Evolutionary conservation across 2,888 invertebrate species (phyloP), one percentile per base, ranked within the genome.

Genomic region (Scaptomyza reducta): DNA sequence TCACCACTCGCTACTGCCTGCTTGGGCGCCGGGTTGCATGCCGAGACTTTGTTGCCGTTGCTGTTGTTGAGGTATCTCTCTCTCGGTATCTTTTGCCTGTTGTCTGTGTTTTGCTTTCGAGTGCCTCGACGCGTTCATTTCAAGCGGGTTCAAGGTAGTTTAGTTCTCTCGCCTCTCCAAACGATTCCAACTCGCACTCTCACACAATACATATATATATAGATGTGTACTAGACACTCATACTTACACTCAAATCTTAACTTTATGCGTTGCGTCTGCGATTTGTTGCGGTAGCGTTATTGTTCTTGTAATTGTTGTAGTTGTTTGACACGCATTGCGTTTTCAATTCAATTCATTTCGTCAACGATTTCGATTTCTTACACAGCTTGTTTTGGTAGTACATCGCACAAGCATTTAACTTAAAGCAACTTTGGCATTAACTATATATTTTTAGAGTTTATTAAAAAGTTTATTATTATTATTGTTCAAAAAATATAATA

Each of bases 131-230:
- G 65, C 77, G 77, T 78, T 81, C 71, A 66, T 72, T 78, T 61
- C 40, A 16, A 40, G 46, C 70, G 87, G 75, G 78, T 80, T 85
- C 80, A 82, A 85, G 87, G 87, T 82, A 87, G 87, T 79, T 82
- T 80, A 87, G 87, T 79, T 78, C 74, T 77, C 64, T 70, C 70
- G 70, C 58, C 62, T 55, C 62, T 40, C 40, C 14, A 54, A 47
- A 59, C 58, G 62, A 61, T 42, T 63, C 61, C 54, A 51, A 59
- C 61, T 55, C 56, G 33, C 25, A 54, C 53, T 38, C 55, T 22
- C 50, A 6, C 44, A 33, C 42, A 9, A 16, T 5, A 29, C 2
- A 22, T 22, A 22, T 22, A 22, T 5, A 22, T 22, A 22, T 22
- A 22, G 1, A 22, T 22, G 3, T 22, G 27, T 16, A n/a, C n/a